Percentiles rank a stretch among this genome's conserved stretches.
These are phyloP conservation scores for Menura novaehollandiae DNA, from an alignment of 2,113 vertebrate species.

Conservation along the genomic window DNA sequence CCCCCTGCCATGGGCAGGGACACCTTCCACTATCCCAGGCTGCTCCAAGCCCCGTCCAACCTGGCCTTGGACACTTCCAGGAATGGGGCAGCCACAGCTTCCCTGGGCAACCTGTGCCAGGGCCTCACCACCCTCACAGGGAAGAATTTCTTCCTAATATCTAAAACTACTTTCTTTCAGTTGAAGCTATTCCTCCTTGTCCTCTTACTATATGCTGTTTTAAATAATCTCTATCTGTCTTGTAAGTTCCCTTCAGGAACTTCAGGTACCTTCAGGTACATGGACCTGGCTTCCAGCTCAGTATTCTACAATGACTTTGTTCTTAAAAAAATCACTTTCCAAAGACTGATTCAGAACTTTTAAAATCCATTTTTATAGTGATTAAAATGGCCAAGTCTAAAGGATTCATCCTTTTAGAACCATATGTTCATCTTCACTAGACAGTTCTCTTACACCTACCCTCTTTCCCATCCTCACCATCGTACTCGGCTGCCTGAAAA, in stretches of 20 bases:
- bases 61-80: neutral
- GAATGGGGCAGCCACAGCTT: neutral
- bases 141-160: neutral
- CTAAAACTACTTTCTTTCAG: neutral
- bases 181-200: neutral
- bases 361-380: neutral
- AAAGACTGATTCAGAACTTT: neutral
- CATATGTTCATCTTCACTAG: neutral
- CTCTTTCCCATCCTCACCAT: neutral
- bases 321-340: neutral
- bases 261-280: neutral
- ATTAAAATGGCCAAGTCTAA: neutral
- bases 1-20: neutral
- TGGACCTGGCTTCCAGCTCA: neutral
- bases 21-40: rapidly evolving
- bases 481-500: neutral
- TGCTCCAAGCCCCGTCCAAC: rapidly evolving
- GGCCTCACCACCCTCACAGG: rapidly evolving
- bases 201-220: neutral
- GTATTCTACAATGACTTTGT: neutral
- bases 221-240: neutral
- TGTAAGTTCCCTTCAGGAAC: neutral
- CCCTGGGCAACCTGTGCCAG: neutral
- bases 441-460: neutral
- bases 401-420: neutral